Conservation (phyloP, 2,888 invertebrate species). For the Melieria picta region DNA sequence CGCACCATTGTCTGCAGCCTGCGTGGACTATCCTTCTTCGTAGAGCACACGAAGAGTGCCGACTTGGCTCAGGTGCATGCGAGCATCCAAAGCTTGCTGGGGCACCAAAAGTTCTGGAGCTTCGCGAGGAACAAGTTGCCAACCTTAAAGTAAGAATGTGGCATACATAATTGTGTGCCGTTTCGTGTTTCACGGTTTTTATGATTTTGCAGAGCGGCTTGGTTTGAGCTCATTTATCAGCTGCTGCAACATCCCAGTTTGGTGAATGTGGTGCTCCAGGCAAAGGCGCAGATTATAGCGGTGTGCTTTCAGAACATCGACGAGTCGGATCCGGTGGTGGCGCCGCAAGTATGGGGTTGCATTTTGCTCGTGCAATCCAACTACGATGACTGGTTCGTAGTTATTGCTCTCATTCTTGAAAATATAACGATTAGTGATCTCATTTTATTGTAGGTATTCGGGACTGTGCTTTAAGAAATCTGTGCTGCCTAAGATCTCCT, state of each 20-base stretch:
- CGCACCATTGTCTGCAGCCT: slow-evolving; percentile 74
- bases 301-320: slow-evolving; percentile 74
- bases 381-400: slow-evolving; percentile 66
- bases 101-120: slow-evolving; percentile 78
- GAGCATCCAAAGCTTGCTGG: slow-evolving; percentile 69
- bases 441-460: slow-evolving; percentile 51
- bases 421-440: not conserved
- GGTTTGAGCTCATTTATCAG: slow-evolving; percentile 74
- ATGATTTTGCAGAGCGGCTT: slow-evolving; percentile 68
- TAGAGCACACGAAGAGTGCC: slow-evolving; percentile 69
- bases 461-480: slow-evolving; percentile 79
- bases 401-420: no score
- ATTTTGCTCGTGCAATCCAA: slow-evolving; percentile 72
- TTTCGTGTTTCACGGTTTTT: not conserved
- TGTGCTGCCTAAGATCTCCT: slow-evolving; percentile 77
- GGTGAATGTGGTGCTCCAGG: slow-evolving; percentile 68
- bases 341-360: slow-evolving; percentile 80
- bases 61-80: slow-evolving; percentile 58
- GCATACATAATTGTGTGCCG: not conserved
- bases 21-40: slow-evolving; percentile 73
- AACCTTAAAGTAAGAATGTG: not conserved
- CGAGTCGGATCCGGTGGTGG: slow-evolving; percentile 75
- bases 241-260: slow-evolving; percentile 70
- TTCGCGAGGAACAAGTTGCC: slow-evolving; percentile 69
- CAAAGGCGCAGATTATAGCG: slow-evolving; percentile 70